Conservation (phyloP, 2,797 vertebrate species). For the Gorsachius magnificus region DNA sequence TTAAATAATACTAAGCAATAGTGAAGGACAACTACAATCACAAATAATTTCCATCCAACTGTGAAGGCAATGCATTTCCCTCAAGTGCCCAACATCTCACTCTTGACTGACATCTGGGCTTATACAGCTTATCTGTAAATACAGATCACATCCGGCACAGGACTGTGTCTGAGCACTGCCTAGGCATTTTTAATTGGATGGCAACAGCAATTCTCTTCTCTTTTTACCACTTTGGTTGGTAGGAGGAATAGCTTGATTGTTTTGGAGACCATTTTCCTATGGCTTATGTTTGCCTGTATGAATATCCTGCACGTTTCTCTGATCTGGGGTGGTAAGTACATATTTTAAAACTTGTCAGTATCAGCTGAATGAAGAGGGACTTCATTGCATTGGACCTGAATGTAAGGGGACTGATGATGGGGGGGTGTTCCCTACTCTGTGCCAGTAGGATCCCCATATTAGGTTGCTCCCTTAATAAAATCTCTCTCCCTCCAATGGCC, state of each 20-base stretch:
- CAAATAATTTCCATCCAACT: not conserved
- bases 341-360: not conserved
- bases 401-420: not conserved
- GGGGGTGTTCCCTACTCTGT: not conserved
- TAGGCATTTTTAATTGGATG: not conserved
- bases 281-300: not conserved
- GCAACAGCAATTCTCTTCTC: not conserved
- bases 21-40: not conserved
- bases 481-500: rapidly evolving
- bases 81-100: not conserved
- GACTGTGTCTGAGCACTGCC: not conserved
- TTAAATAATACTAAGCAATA: not conserved
- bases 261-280: not conserved
- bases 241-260: not conserved
- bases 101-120: not conserved
- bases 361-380: not conserved
- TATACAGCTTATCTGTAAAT: not conserved
- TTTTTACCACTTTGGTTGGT: not conserved
- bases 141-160: not conserved
- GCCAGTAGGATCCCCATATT: not conserved
- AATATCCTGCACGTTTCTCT: not conserved
- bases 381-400: rapidly evolving
- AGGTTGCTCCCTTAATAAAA: not conserved
- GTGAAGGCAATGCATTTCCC: not conserved
- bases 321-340: not conserved